These are phyloP conservation scores for Aphyosemion australe DNA, from an alignment of 2,113 vertebrate genomes.

Conservation along the genomic window DNA sequence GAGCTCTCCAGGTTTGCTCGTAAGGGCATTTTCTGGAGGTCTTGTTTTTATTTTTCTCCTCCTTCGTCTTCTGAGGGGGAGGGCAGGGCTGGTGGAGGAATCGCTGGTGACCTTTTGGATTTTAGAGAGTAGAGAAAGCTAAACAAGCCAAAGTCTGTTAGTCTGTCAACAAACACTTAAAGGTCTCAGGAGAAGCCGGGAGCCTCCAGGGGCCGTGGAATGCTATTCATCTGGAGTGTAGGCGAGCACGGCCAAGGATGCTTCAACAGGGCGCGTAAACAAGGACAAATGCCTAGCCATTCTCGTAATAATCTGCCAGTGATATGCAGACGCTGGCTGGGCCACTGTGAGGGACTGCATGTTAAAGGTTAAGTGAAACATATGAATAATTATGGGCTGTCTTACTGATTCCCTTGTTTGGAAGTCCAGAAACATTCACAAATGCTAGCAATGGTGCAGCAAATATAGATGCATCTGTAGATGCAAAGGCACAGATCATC, in stretches of 20 bases:
- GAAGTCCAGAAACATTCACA: conserved; percentile 56
- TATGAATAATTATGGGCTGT: conserved; percentile 72
- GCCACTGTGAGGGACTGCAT: conserved; percentile 57
- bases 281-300: conserved; percentile 64
- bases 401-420: conserved; percentile 65
- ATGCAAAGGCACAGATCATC: conserved; percentile 19
- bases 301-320: conserved; percentile 59
- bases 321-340: conserved; percentile 58
- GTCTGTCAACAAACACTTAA: conserved; percentile 80
- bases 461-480: conserved; percentile 48
- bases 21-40: conserved; percentile 66
- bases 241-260: conserved; percentile 65
- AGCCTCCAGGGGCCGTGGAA: conserved; percentile 59
- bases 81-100: conserved; percentile 45
- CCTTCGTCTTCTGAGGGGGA: conserved; percentile 16
- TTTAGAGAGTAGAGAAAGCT: conserved; percentile 70
- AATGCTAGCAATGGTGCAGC: conserved; percentile 50
- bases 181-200: conserved; percentile 73
- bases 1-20: conserved; percentile 68
- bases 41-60: conserved; percentile 33
- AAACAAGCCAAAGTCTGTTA: conserved; percentile 77
- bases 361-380: conserved; percentile 79
- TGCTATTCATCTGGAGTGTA: conserved; percentile 71
- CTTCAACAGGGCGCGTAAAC: conserved; percentile 68
- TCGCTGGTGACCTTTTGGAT: conserved; percentile 75